Base-by-base conservation (phyloP, 2,888 invertebrate genomes). In the Omphaloscelis lunosa region DNA sequence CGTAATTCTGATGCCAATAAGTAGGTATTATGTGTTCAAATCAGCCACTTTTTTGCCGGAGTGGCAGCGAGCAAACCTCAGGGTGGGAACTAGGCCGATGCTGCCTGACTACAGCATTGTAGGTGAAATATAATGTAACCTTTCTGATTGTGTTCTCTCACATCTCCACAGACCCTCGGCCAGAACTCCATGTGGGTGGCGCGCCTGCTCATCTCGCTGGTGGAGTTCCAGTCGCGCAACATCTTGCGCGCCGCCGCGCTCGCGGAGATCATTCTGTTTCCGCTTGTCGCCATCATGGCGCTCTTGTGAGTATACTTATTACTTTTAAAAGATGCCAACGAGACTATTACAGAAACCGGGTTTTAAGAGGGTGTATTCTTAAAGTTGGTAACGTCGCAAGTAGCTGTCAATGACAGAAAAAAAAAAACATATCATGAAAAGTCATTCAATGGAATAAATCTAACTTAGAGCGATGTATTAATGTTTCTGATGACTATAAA, bases 211-310 rank as follows among this genome's bases (percentile, higher is more conserved):
- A 98, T 99, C 92, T 98, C 98, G 1, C 96, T 99, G 92, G 98
- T 99, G 73, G 99, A 99, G 96, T 98, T 98, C 92, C 99, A 99
- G 94, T 98, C 99, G 72, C 97, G 98, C 48, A 99, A 98, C 92
- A 98, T 99, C 88, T 97, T 99, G 84, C 98, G 99, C 90, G 97
- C 99, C 78, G 98, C 99, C 74, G 99, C 99, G 48, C 98, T 99
- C 91, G 98, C 98, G 0, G 99, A 99, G 97, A 99, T 99, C 88
- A 97, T 99, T 82, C 97, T 99, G 87, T 98, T 99, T 97, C 99
- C 99, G 12, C 97, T 98, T 86, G 97, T 98, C 41, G 97, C 98
- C 41, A 92, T 99, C 90, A 97, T 99, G 93, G 98, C 98, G 58
- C 98, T 99, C 86, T 97, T 98, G 99, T 99, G 97, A 98, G 98